A percentile compares a stretch with the other conserved stretches of the same genome.
Evolutionary conservation across 2,797 vertebrate genomes (phyloP).

Genomic region (Thripadectes ignobilis): DNA sequence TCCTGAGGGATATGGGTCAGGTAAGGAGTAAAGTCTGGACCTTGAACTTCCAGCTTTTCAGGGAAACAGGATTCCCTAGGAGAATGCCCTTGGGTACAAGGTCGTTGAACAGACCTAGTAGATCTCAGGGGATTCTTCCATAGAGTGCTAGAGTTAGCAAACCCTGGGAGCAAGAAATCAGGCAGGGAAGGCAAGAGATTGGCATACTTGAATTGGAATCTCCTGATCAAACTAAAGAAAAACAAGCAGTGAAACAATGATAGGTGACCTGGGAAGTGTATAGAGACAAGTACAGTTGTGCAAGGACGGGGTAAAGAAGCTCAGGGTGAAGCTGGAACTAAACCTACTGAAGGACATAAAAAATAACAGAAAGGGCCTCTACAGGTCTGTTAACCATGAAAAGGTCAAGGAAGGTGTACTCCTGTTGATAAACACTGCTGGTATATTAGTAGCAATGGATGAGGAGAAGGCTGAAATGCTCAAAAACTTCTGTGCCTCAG

Average conservation of each 20-base stretch:
- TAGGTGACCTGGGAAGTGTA: not conserved
- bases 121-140: not conserved
- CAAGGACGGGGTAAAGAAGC: not conserved
- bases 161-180: not conserved
- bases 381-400: not conserved
- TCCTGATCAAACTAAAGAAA: not conserved
- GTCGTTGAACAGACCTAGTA: not conserved
- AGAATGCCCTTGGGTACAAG: not conserved
- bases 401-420: not conserved
- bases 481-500: not conserved
- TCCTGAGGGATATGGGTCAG: not conserved
- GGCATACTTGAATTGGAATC: not conserved
- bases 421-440: not conserved
- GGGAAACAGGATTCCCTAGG: not conserved
- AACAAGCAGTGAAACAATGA: not conserved
- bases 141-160: too few relatives aligned
- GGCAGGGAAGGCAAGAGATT: not conserved
- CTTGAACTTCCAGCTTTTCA: not conserved
- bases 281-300: accelerated
- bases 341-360: accelerated
- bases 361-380: not conserved
- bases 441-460: not conserved
- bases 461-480: not conserved
- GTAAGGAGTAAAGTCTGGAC: not conserved
- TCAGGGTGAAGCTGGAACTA: not conserved